phyloP scores from a whole-genome alignment of 2,888 invertebrate genomes.

The Brachyptera putata region DNA sequence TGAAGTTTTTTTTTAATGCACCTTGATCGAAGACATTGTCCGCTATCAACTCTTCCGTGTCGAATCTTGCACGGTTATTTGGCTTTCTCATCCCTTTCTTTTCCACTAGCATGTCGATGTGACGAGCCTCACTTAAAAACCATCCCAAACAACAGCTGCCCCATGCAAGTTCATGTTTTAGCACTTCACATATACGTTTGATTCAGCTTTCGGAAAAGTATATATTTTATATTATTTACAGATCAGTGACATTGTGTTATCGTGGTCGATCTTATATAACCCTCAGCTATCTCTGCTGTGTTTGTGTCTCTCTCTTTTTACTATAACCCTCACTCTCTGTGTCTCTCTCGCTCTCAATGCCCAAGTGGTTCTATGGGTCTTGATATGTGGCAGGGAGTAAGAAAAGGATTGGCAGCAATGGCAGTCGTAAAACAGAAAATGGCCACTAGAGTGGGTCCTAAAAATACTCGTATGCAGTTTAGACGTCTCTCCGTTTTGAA shows the following conservation, averaged over 20 bases:
- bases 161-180: background rate
- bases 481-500: background rate
- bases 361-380: too few relatives aligned
- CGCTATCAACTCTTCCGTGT: slow-evolving; percentile 7
- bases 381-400: slow-evolving; percentile 5
- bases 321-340: too few relatives aligned
- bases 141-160: too few relatives aligned
- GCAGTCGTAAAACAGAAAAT: slow-evolving; percentile 26
- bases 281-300: background rate
- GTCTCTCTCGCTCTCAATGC: too few relatives aligned
- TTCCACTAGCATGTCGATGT: too few relatives aligned
- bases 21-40: slow-evolving; percentile 5
- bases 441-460: slow-evolving; percentile 15
- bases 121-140: too few relatives aligned
- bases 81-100: slow-evolving; percentile 1
- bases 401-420: slow-evolving; percentile 24
- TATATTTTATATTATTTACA: background rate
- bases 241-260: background rate
- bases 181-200: too few relatives aligned
- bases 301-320: too few relatives aligned
- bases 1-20: slow-evolving; percentile 12
- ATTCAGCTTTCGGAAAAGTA: background rate
- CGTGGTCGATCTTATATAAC: background rate
- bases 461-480: slow-evolving; percentile 12
- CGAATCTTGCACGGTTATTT: slow-evolving; percentile 11